Evolutionary conservation across 2,797 vertebrate species (phyloP), one percentile per base, ranked within the genome.

Genomic region (Alosa sapidissima): DNA sequence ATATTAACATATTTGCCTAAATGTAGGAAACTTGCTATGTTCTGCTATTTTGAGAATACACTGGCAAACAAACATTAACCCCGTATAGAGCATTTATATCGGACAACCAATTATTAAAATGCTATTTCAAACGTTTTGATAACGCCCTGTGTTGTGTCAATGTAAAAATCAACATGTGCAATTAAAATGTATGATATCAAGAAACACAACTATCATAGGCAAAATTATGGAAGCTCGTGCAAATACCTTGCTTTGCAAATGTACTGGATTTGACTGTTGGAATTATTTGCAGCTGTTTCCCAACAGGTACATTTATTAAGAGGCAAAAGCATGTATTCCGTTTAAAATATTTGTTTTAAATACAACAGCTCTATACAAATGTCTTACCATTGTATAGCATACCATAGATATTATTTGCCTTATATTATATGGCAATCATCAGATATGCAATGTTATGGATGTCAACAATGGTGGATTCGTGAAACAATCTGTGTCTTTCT

Each of bases 371-470:
- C n/a, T 65, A 51, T 51, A 45, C 41, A 78, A 16, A 5, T 78
- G 72, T 78, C 72, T 78, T 47, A 47, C 41, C 72, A 78, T 47
- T 3, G 47, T 41, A 78, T 21, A 83, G 81, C 78, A 85, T 86
- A 83, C 84, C 83, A 86, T 85, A 83, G 82, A 87, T 82, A 85
- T 89, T 84, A 85, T 81, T 87, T 88, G 88, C 88, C 89, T 91
- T 91, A 85, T 87, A 87, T 85, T 88, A 89, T 88, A 83, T 86
- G 86, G 87, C 85, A 89, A 84, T 87, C 81, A 87, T 85, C 62
- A 85, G 86, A 90, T 85, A 89, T 87, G 87, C 85, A 89, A 90
- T 86, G 88, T 89, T 86, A 87, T 87, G 88, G 83, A 88, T 89
- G 86, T 91, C 87, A 86, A 84, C 75, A 86, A 83, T 89, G 81